Evolutionary conservation across 2,797 vertebrate genomes (phyloP).

Genomic region (Lithobates pipiens): DNA sequence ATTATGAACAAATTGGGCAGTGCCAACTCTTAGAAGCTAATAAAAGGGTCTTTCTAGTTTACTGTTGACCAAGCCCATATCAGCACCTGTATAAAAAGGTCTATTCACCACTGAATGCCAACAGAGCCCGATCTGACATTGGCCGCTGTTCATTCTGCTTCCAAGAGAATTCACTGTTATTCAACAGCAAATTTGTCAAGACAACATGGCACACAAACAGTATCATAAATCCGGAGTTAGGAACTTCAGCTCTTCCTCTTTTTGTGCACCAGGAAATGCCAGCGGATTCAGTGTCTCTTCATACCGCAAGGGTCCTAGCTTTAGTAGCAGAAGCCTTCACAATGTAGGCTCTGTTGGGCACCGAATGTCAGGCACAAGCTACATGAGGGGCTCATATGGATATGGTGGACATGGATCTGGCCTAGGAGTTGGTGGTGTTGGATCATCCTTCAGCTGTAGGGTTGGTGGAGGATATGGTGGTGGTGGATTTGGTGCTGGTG

Average conservation of each 20-base stretch:
- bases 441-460: slow-evolving; percentile 25
- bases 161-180: neutral
- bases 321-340: slow-evolving; percentile 59
- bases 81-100: slow-evolving; percentile 34
- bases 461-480: slow-evolving; percentile 61
- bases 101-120: slow-evolving; percentile 11
- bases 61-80: slow-evolving; percentile 54
- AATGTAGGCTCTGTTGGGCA: slow-evolving; percentile 48
- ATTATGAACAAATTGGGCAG: slow-evolving; percentile 14
- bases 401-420: slow-evolving; percentile 60
- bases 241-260: slow-evolving; percentile 63
- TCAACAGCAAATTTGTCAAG: neutral
- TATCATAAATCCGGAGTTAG: slow-evolving; percentile 27
- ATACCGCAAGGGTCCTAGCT: slow-evolving; percentile 56
- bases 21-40: slow-evolving; percentile 46
- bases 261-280: slow-evolving; percentile 55
- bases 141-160: slow-evolving; percentile 1
- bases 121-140: slow-evolving; percentile 21
- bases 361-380: slow-evolving; percentile 61
- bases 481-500: too few relatives aligned
- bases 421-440: slow-evolving; percentile 62
- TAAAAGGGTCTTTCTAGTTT: slow-evolving; percentile 53
- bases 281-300: slow-evolving; percentile 60
- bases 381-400: neutral
- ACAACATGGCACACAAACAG: slow-evolving; percentile 53